A percentile compares a stretch with the other conserved stretches of the same genome.
phyloP scores from a whole-genome alignment of 1,140 invertebrate genomes.

The Periplaneta americana region DNA sequence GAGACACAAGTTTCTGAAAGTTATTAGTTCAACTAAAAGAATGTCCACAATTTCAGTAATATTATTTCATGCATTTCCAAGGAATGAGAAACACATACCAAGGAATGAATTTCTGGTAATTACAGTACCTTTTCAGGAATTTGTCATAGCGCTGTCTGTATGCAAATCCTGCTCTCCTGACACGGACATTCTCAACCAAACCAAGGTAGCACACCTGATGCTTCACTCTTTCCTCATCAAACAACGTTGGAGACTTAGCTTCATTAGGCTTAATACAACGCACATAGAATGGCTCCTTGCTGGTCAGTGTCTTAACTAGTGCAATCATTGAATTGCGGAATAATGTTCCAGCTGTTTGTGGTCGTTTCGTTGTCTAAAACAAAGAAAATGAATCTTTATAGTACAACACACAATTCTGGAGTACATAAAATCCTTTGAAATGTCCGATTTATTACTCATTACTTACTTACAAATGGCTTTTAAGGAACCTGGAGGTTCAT shows the following conservation, averaged over 20 bases:
- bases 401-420: neutral
- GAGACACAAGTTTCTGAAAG: too few relatives aligned
- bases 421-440: too few relatives aligned
- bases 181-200: slow-evolving; percentile 88
- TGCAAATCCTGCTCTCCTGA: slow-evolving; percentile 89
- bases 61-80: too few relatives aligned
- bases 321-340: slow-evolving; percentile 94
- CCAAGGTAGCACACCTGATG: slow-evolving; percentile 92
- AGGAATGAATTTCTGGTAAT: too few relatives aligned
- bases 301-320: slow-evolving; percentile 80
- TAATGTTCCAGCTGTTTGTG: slow-evolving; percentile 84
- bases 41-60: too few relatives aligned
- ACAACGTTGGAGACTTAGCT: slow-evolving; percentile 74
- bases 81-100: too few relatives aligned
- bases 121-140: slow-evolving; percentile 71
- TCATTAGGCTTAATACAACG: slow-evolving; percentile 95
- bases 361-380: slow-evolving; percentile 84
- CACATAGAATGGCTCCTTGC: slow-evolving; percentile 96
- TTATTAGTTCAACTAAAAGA: too few relatives aligned
- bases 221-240: slow-evolving; percentile 72
- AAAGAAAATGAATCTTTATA: neutral
- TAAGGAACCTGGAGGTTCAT: too few relatives aligned
- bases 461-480: too few relatives aligned
- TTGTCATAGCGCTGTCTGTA: slow-evolving; percentile 85
- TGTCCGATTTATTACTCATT: too few relatives aligned